A percentile compares a stretch with the other conserved stretches of the same genome.
Evolutionary conservation across 1,140 invertebrate species (phyloP).

Genomic region (Cydia pomonella): DNA sequence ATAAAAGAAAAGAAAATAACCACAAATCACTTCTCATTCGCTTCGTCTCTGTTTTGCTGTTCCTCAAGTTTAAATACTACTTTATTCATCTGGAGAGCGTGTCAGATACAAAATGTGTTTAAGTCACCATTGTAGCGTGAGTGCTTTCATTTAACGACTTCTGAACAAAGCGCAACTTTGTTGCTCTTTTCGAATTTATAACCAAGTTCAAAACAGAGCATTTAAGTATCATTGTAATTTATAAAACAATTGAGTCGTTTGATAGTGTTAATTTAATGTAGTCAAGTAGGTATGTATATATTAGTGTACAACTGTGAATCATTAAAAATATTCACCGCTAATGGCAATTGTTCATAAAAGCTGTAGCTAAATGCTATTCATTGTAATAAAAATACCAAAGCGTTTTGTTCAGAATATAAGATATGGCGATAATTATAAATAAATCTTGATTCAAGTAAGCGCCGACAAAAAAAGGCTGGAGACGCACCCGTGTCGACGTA

Average conservation of each 20-base stretch:
- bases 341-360: no score
- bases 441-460: no score
- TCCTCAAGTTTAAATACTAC: neutral
- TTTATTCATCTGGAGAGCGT: neutral
- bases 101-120: neutral
- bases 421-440: no score
- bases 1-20: neutral
- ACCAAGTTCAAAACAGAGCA: neutral
- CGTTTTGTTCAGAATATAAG: no score
- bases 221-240: neutral
- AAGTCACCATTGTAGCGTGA: neutral
- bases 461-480: no score
- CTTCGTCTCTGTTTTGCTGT: neutral
- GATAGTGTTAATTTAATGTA: neutral
- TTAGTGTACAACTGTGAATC: neutral
- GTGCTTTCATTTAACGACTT: conserved; percentile 8
- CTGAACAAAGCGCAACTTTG: conserved; percentile 1
- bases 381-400: no score
- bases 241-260: neutral
- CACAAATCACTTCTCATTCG: neutral
- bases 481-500: no score
- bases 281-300: neutral
- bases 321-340: no score
- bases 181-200: neutral
- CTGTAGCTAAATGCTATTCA: no score